These are phyloP conservation scores for Diplodus puntazzo DNA, from an alignment of 2,797 vertebrate genomes.

Conservation along the genomic window DNA sequence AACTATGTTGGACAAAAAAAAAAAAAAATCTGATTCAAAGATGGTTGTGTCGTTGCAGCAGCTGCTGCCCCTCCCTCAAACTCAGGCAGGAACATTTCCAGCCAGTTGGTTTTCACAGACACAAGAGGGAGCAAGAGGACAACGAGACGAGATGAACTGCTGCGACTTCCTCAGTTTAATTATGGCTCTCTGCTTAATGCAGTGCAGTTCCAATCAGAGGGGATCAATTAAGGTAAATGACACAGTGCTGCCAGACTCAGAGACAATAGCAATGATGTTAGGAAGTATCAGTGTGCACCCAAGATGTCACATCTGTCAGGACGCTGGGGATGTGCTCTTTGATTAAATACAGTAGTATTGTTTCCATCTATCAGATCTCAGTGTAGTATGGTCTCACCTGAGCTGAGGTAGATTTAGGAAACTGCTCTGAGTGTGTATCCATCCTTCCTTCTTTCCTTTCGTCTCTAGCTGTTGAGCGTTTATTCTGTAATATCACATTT, in stretches of 20 bases:
- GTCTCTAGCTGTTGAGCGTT: too few species aligned
- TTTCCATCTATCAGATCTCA: not conserved
- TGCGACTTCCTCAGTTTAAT: not conserved
- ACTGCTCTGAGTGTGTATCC: not conserved
- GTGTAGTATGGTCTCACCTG: not conserved
- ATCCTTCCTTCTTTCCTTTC: too few species aligned
- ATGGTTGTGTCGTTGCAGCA: not conserved
- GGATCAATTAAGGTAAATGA: not conserved
- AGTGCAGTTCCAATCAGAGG: not conserved
- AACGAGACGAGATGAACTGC: conserved; percentile 10
- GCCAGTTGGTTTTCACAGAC: conserved; percentile 8
- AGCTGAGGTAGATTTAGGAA: not conserved
- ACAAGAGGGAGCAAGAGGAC: conserved; percentile 73
- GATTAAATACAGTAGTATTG: not conserved
- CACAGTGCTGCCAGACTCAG: not conserved
- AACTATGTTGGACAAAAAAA: too few species aligned
- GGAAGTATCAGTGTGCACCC: not conserved
- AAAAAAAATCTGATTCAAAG: not conserved
- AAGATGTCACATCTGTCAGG: not conserved
- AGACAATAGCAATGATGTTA: not conserved
- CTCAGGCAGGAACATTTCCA: not conserved
- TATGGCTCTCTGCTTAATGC: not conserved
- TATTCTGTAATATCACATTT: too few species aligned
- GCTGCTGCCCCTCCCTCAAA: too few species aligned
- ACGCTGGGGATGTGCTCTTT: not conserved